Percentiles rank a stretch among this genome's conserved stretches.
phyloP scores from a whole-genome alignment of 1,140 invertebrate genomes.

The Aricia agestis region DNA sequence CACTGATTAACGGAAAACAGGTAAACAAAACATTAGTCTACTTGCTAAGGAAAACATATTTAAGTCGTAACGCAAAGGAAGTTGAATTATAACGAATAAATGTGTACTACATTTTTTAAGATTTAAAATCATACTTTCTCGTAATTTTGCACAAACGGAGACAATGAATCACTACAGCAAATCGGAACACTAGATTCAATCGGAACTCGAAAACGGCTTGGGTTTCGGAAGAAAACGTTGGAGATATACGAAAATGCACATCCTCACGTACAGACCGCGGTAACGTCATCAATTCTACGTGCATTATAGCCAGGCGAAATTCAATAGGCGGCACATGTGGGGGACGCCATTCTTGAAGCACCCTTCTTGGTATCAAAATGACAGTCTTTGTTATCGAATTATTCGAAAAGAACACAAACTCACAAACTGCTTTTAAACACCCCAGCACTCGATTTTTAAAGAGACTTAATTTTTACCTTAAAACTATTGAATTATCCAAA shows the following conservation, averaged over 20 bases:
- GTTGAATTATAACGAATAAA: background rate
- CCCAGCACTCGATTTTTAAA: constrained; percentile 41
- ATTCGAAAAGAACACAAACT: constrained; percentile 57
- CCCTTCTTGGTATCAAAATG: constrained; percentile 74
- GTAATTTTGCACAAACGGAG: constrained; percentile 50
- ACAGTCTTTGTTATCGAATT: constrained; percentile 70
- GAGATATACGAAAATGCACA: constrained; percentile 37
- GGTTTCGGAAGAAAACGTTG: constrained; percentile 26
- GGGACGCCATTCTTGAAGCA: constrained; percentile 76
- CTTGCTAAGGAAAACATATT: constrained; percentile 25
- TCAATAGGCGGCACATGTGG: constrained; percentile 74
- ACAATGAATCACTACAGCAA: constrained; percentile 63
- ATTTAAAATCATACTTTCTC: constrained; percentile 28
- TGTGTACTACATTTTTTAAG: background rate
- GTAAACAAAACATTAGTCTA: constrained; percentile 65
- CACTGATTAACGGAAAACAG: constrained; percentile 27
- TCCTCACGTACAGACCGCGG: constrained; percentile 38
- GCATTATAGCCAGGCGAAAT: constrained; percentile 56
- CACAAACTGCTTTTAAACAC: constrained; percentile 50
- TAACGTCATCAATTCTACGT: constrained; percentile 65
- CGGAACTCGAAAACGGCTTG: background rate
- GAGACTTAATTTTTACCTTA: constrained; percentile 59
- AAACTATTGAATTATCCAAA: constrained; percentile 54
- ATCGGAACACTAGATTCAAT: background rate
- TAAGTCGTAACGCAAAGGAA: background rate